Percentiles rank a stretch among this genome's conserved stretches.
Conservation (phyloP, 2,888 invertebrate genomes). For the Platynereis dumerilii region DNA sequence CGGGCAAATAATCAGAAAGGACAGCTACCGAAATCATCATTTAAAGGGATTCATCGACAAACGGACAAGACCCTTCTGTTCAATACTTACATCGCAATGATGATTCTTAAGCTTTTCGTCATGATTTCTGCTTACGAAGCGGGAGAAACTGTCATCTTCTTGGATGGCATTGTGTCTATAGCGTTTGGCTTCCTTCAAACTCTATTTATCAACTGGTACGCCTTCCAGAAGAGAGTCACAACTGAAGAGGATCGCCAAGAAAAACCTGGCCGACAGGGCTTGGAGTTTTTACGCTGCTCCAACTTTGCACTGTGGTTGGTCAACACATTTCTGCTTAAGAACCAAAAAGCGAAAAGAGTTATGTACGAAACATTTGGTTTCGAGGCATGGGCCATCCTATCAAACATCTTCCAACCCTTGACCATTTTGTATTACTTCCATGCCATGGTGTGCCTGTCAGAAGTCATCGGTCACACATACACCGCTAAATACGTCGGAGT, state of each 20-base stretch:
- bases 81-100: slow-evolving; percentile 10
- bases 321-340: slow-evolving; percentile 14
- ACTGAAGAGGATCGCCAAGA: slow-evolving; percentile 9
- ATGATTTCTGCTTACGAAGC: slow-evolving; percentile 16
- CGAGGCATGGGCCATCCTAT: slow-evolving; percentile 14
- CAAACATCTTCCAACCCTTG: slow-evolving; percentile 20
- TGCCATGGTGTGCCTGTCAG: slow-evolving; percentile 13
- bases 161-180: slow-evolving; percentile 9
- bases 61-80: slow-evolving; percentile 13
- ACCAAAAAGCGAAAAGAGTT: slow-evolving; percentile 9
- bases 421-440: slow-evolving; percentile 21
- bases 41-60: slow-evolving; percentile 6
- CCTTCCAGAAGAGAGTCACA: slow-evolving; percentile 13
- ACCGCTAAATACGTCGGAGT: slow-evolving; percentile 14
- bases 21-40: not conserved
- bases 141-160: slow-evolving; percentile 10
- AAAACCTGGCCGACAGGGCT: slow-evolving; percentile 19
- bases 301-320: slow-evolving; percentile 23
- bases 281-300: slow-evolving; percentile 16
- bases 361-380: slow-evolving; percentile 5
- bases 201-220: slow-evolving; percentile 21
- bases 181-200: slow-evolving; percentile 9
- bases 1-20: not conserved
- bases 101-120: slow-evolving; percentile 2
- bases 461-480: slow-evolving; percentile 16